phyloP scores from a whole-genome alignment of 2,888 invertebrate species.

The Arrhopalites spinosus region DNA sequence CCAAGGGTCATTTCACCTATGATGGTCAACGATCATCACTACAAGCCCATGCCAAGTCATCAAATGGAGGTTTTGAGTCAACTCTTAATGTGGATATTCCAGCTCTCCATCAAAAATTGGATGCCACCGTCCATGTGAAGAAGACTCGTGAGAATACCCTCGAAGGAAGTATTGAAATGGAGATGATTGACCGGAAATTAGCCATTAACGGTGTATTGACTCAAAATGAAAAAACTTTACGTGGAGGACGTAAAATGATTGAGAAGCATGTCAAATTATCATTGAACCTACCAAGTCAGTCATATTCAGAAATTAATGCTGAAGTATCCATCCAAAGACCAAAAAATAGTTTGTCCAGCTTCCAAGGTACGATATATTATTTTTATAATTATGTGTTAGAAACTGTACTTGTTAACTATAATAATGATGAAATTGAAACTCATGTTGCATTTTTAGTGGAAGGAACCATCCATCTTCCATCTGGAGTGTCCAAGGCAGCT shows the following conservation, averaged over 20 bases:
- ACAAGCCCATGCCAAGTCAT: constrained; percentile 13
- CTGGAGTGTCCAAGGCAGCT: constrained; percentile 38
- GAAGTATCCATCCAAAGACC: constrained; percentile 47
- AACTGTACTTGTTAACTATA: no score
- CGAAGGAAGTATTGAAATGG: constrained; percentile 41
- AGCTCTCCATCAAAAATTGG: constrained; percentile 45
- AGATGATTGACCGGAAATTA: constrained; percentile 43
- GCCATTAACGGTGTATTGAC: constrained; percentile 39
- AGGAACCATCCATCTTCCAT: constrained; percentile 3
- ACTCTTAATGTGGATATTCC: constrained; percentile 47
- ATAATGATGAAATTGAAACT: no score
- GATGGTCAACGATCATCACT: constrained; percentile 36
- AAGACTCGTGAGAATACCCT: constrained; percentile 34
- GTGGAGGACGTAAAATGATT: constrained; percentile 25
- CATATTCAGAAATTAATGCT: constrained; percentile 34
- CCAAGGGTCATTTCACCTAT: constrained; percentile 38
- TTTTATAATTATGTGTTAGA: no score
- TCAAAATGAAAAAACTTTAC: constrained; percentile 21
- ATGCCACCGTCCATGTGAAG: constrained; percentile 34
- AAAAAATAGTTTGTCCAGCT: constrained; percentile 32
- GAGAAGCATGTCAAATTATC: constrained; percentile 41
- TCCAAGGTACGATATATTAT: no score
- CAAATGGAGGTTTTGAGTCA: constrained; percentile 18
- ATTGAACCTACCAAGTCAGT: constrained; percentile 40
- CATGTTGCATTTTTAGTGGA: no score